Base-by-base conservation (phyloP, 2,797 vertebrate genomes). In the Chrosomus eos region DNA sequence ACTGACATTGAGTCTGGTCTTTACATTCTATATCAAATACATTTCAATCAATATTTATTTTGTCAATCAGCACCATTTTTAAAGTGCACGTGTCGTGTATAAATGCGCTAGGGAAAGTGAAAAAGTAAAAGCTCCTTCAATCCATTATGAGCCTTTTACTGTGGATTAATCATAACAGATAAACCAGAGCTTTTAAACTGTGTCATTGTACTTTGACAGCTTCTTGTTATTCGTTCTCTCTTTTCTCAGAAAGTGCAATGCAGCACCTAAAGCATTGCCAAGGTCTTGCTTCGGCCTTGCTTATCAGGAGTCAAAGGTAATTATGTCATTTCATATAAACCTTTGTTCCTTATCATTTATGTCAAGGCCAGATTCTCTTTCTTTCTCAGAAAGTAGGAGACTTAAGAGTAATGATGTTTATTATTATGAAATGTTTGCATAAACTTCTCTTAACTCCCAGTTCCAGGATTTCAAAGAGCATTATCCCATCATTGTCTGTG, bases 211-310 rank as follows among this genome's bases (percentile, higher is more conserved):
- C 38, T 31, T 76, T 36, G 26, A 74, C 38, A 55, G 5, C 36
- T 55, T 75, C 40, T 31, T 45, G 18, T 18, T 28, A 16, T 60
- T 48, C 28, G 23, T 21, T 58, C 38, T 5, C 21, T 55, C 18
- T 53, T 38, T 77, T 74, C 5, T 10, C 85, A 94, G 93, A 88
- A 79, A 87, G 45, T 90, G 90, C 90, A 80, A 96, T 96, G 95
- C 91, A 95, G 92, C 89, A 93, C 80, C 88, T 95, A 86, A 92
- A 92, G 88, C 86, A 88, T 73, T 94, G 91, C 87, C 86, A 72
- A 77, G 68, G 87, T 67, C 92, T 96, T 58, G 91, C 89, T 48
- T 88, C 86, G 62, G 53, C 91, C 79, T 88, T 89, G 76, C 84
- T 71, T 23, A 68, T 90, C 81, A 86, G 51, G 36, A 77, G 89